Percentiles rank a stretch among this genome's conserved stretches.
Evolutionary conservation across 2,888 invertebrate species (phyloP).

Genomic region (Hermaeophaga mercurialis): DNA sequence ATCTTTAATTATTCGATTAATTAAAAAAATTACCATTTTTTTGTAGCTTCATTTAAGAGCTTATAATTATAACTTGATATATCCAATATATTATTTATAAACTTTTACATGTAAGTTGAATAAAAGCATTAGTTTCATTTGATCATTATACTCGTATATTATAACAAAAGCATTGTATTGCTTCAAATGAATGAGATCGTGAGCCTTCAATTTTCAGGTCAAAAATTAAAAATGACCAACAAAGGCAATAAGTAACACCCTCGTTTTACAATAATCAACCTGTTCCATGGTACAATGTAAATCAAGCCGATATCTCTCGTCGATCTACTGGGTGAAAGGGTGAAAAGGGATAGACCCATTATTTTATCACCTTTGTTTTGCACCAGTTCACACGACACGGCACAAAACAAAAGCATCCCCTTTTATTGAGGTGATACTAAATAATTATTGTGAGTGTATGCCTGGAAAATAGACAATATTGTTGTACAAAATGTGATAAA

Average conservation of each 20-base stretch:
- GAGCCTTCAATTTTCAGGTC: too few species aligned
- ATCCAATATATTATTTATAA: too few species aligned
- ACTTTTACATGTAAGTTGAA: too few species aligned
- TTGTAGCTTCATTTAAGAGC: too few species aligned
- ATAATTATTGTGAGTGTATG: conserved; percentile 21
- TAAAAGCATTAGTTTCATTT: too few species aligned
- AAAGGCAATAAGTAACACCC: neutral
- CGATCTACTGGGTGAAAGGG: conserved; percentile 1
- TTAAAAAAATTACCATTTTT: too few species aligned
- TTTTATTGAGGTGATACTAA: conserved; percentile 7
- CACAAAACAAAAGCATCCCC: conserved; percentile 8
- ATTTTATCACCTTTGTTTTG: conserved; percentile 31
- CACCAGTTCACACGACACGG: conserved; percentile 16
- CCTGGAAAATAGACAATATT: neutral
- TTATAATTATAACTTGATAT: too few species aligned
- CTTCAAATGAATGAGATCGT: too few species aligned
- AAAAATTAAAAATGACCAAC: neutral
- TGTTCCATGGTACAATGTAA: conserved; percentile 12
- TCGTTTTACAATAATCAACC: conserved; percentile 4
- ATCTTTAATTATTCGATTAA: too few species aligned
- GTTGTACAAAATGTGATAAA: conserved; percentile 25
- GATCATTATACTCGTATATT: too few species aligned
- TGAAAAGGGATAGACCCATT: conserved; percentile 13
- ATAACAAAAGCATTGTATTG: too few species aligned
- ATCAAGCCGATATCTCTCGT: conserved; percentile 9